A percentile compares a stretch with the other conserved stretches of the same genome.
phyloP scores from a whole-genome alignment of 1,140 invertebrate genomes.

The Archegozetes longisetosus region DNA sequence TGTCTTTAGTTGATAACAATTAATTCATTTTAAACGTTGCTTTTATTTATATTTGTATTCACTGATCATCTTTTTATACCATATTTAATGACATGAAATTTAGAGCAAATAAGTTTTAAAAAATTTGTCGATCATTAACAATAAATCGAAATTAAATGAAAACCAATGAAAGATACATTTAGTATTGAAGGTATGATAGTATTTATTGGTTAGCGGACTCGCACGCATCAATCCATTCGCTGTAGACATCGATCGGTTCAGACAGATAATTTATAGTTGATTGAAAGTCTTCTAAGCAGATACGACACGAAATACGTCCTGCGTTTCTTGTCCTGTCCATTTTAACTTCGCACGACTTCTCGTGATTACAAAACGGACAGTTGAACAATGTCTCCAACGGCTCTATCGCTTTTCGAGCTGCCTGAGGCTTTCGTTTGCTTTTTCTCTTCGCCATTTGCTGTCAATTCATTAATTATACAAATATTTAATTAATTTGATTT shows the following conservation, averaged over 20 bases:
- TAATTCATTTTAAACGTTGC: neutral
- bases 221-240: conserved; percentile 99
- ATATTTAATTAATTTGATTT: neutral
- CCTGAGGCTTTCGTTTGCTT: conserved; percentile 10
- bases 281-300: conserved; percentile 93
- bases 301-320: conserved; percentile 78
- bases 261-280: conserved; percentile 87
- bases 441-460: conserved; percentile 14
- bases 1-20: conserved; percentile 21
- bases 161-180: too few species aligned
- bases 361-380: conserved; percentile 99
- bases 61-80: neutral
- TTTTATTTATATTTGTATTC: neutral
- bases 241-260: conserved; percentile 95
- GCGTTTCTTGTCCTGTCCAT: conserved; percentile 89
- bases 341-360: conserved; percentile 98
- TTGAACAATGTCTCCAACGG: conserved; percentile 92
- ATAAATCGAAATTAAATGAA: too few species aligned
- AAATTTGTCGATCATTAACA: too few species aligned
- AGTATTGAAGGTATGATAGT: too few species aligned
- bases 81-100: too few species aligned
- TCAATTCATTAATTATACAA: neutral
- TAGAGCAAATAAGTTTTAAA: too few species aligned
- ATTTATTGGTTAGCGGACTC: conserved; percentile 54
- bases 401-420: conserved; percentile 37